phyloP scores from a whole-genome alignment of 2,888 invertebrate genomes.

The Leptopilina syphax region DNA sequence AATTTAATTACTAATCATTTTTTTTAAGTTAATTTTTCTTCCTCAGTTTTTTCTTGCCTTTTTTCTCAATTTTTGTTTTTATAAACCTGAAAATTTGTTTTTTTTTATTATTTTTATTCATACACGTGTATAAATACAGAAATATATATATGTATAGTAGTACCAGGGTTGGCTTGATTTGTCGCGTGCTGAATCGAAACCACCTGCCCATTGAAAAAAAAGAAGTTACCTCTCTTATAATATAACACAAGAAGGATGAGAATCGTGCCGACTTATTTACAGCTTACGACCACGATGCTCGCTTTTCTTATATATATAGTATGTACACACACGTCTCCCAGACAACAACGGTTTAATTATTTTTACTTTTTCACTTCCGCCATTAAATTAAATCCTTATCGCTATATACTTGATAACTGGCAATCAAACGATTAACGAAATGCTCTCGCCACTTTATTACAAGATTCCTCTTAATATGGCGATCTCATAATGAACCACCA shows the following conservation, averaged over 20 bases:
- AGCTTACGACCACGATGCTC: constrained; percentile 15
- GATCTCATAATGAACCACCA: too few relatives aligned
- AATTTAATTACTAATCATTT: too few relatives aligned
- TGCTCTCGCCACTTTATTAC: not conserved
- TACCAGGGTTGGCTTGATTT: constrained; percentile 66
- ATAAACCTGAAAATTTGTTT: too few relatives aligned
- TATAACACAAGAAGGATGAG: constrained; percentile 53
- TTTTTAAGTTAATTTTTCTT: too few relatives aligned
- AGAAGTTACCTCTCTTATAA: constrained; percentile 60
- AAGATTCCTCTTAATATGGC: not conserved
- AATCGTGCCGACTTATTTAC: constrained; percentile 31
- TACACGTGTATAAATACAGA: not conserved
- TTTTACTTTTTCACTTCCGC: constrained; percentile 32
- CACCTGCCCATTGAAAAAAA: constrained; percentile 72
- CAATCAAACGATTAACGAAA: not conserved
- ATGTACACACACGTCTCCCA: not conserved
- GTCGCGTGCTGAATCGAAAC: constrained; percentile 70
- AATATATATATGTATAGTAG: too few relatives aligned
- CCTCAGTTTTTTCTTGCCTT: too few relatives aligned
- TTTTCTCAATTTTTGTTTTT: too few relatives aligned
- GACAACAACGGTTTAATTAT: constrained; percentile 26
- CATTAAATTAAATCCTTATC: constrained; percentile 26
- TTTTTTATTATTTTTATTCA: constrained; percentile 1
- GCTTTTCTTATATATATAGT: constrained; percentile 5
- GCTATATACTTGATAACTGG: not conserved